Evolutionary conservation across 2,113 vertebrate genomes (phyloP).

Genomic region (Gymnocephalus cernua): DNA sequence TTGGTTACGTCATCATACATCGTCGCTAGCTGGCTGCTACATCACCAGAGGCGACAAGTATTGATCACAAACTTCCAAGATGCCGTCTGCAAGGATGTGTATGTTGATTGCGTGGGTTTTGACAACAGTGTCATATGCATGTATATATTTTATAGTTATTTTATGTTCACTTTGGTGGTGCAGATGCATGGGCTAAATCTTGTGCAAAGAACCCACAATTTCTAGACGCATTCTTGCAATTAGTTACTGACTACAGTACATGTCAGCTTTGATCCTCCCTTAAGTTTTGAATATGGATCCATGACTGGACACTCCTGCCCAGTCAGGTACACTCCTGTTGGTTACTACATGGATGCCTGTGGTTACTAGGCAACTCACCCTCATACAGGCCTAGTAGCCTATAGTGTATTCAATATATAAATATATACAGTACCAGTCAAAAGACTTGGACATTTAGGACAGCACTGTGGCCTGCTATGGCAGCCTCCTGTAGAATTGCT

Average conservation of each 20-base stretch:
- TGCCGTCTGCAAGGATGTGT: no score
- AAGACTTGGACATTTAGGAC: not conserved
- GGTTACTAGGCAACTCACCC: conserved; percentile 38
- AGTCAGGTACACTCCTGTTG: conserved; percentile 1
- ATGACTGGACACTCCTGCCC: not conserved
- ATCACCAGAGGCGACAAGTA: no score
- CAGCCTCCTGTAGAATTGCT: conserved; percentile 32
- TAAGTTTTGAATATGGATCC: conserved; percentile 5
- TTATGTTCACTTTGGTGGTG: no score
- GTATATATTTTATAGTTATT: no score
- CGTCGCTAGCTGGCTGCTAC: no score
- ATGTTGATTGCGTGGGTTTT: no score
- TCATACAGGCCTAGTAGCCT: not conserved
- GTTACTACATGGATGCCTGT: conserved; percentile 1
- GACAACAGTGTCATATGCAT: no score
- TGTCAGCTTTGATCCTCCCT: not conserved
- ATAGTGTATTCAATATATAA: not conserved
- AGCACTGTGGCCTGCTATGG: conserved; percentile 23
- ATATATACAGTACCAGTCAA: no score
- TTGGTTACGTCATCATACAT: no score
- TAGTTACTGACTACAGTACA: not conserved
- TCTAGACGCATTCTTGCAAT: not conserved
- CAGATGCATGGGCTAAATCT: no score
- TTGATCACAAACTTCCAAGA: no score
- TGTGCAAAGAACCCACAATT: not conserved